Evolutionary conservation across 2,888 invertebrate species (phyloP).

Genomic region (Tetropium fuscum): DNA sequence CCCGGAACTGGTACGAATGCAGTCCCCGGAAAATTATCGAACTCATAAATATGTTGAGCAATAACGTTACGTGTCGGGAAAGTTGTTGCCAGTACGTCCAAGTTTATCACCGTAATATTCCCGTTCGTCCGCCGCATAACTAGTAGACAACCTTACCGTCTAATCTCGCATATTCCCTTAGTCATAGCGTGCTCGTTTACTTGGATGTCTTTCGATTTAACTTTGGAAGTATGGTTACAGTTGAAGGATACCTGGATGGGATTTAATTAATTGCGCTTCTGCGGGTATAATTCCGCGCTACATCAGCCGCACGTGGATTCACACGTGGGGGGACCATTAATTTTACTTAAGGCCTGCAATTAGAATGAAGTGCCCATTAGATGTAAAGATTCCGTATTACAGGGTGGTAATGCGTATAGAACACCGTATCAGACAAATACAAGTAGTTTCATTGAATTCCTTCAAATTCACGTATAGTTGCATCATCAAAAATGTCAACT

Average conservation of each 20-base stretch:
- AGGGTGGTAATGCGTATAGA: no score
- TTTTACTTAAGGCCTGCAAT: no score
- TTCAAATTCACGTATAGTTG: no score
- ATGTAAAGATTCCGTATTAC: no score
- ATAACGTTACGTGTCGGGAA: slow-evolving; percentile 38
- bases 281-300: no score
- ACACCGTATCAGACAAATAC: no score
- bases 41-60: slow-evolving; percentile 39
- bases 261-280: slow-evolving; percentile 17
- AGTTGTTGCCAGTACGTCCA: slow-evolving; percentile 37
- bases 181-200: slow-evolving; percentile 11
- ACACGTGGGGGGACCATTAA: no score
- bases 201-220: slow-evolving; percentile 23
- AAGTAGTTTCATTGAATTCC: no score
- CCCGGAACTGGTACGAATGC: no score
- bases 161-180: slow-evolving; percentile 31
- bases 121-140: slow-evolving; percentile 36
- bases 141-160: slow-evolving; percentile 24
- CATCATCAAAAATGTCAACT: no score
- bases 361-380: no score
- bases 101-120: slow-evolving; percentile 41
- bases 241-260: slow-evolving; percentile 25
- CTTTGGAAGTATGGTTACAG: slow-evolving; percentile 20
- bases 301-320: no score
- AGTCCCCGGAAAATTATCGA: slow-evolving; percentile 36